Evolutionary conservation across 2,797 vertebrate species (phyloP).

Genomic region (Argya squamiceps): DNA sequence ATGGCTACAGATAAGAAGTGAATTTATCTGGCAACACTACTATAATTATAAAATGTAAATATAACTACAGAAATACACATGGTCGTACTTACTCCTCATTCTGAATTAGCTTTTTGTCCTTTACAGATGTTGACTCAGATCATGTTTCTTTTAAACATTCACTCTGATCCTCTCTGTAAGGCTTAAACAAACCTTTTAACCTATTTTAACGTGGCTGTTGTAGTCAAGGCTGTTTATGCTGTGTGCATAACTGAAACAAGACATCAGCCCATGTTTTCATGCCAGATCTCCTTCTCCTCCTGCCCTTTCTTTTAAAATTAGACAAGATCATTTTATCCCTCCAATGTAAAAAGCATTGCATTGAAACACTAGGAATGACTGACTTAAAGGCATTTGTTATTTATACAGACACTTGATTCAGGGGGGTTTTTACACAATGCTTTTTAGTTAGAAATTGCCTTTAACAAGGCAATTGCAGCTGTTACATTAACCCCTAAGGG

Average conservation of each 20-base stretch:
- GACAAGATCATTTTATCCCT: not conserved
- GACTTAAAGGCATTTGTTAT: not conserved
- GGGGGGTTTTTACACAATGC: accelerated
- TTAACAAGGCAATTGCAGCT: not conserved
- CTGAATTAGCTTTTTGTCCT: constrained; percentile 5
- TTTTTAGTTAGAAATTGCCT: not conserved
- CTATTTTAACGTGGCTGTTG: not conserved
- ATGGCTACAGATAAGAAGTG: constrained; percentile 1
- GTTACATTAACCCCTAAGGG: not conserved
- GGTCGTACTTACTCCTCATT: constrained; percentile 7
- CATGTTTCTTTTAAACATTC: constrained; percentile 13
- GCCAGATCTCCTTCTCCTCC: not conserved
- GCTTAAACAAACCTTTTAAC: constrained; percentile 44
- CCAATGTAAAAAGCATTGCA: not conserved
- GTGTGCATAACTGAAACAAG: constrained; percentile 12
- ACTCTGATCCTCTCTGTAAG: constrained; percentile 2
- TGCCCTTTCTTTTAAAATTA: not conserved
- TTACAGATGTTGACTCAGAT: not conserved
- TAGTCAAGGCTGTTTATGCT: constrained; percentile 27
- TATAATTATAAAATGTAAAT: constrained; percentile 19
- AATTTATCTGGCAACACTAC: constrained; percentile 28
- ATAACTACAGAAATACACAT: constrained; percentile 24
- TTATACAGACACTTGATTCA: not conserved
- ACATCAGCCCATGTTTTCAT: not conserved
- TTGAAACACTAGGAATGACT: not conserved